Percentiles rank a stretch among this genome's conserved stretches.
These are phyloP conservation scores for Cantharis flavilabris DNA, from an alignment of 2,888 invertebrate species.

Conservation along the genomic window DNA sequence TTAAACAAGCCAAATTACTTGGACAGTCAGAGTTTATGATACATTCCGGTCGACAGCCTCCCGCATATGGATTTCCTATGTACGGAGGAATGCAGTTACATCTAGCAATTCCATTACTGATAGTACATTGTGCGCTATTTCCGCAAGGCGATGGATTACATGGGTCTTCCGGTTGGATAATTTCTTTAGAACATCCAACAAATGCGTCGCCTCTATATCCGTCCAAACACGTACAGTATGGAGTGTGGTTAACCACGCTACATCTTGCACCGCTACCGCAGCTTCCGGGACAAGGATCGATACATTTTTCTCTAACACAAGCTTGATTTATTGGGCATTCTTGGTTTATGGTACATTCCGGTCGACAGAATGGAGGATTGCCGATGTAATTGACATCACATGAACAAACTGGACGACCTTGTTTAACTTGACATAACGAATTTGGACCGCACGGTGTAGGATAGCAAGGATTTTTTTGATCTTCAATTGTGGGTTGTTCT, in stretches of 20 bases:
- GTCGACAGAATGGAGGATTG: slow-evolving; percentile 79
- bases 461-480: slow-evolving; percentile 61
- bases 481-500: slow-evolving; percentile 50
- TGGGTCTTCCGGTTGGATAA: slow-evolving; percentile 58
- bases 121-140: slow-evolving; percentile 79
- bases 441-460: slow-evolving; percentile 74
- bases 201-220: slow-evolving; percentile 86
- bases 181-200: slow-evolving; percentile 71
- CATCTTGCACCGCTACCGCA: slow-evolving; percentile 83
- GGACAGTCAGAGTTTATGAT: slow-evolving; percentile 81
- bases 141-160: slow-evolving; percentile 84
- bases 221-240: slow-evolving; percentile 76
- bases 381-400: slow-evolving; percentile 80
- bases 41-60: slow-evolving; percentile 87
- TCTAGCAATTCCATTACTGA: slow-evolving; percentile 68
- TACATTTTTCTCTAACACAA: slow-evolving; percentile 81
- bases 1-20: slow-evolving; percentile 75
- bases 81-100: slow-evolving; percentile 89
- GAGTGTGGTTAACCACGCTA: slow-evolving; percentile 78
- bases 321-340: slow-evolving; percentile 80
- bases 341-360: slow-evolving; percentile 82
- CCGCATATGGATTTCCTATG: slow-evolving; percentile 83
- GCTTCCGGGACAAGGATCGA: slow-evolving; percentile 77
- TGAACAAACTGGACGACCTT: slow-evolving; percentile 78
- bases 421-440: slow-evolving; percentile 81